Base-by-base conservation (phyloP, 2,797 vertebrate genomes). In the Menidia menidia region DNA sequence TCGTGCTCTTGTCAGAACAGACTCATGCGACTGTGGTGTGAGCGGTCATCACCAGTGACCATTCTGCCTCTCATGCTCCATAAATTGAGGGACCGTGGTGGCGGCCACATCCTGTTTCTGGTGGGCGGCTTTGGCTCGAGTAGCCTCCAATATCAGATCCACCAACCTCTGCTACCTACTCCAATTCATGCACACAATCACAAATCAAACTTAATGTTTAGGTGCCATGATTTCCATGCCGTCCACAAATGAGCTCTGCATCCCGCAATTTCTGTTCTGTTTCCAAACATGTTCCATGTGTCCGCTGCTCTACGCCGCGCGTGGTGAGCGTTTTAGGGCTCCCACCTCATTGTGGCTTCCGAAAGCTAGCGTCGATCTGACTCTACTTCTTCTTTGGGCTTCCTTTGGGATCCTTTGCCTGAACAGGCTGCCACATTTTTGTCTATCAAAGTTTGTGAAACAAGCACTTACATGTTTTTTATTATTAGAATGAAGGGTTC, bases 141-240 rank as follows among this genome's bases (percentile, higher is more conserved):
- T 25, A 69, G 16, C 58, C 57, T 54, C 64, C 52, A 52, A 2
- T 19, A 16, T 76, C 42, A 68, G 35, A 77, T 63, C 57, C 33
- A 8, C 39, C 0, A 14, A 25, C 64, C 63, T 75, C 64, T 69
- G 68, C 68, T 66, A 71, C 54, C 65, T 64, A 73, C 66, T 42
- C 25, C 4, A n/a, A 43, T 52, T 31, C 60, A 66, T 3, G 15
- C 71, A 77, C 53, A 51, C 56, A 48, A 35, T 69, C 44, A 6
- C 63, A 79, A 85, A 84, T 87, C 76, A 77, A 14, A 77, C 67
- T 69, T 78, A 81, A 78, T 87, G 25, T 74, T 54, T n/a, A 72
- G 55, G 75, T 70, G 68, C 52, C 48, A 63, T 51, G 74, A 82
- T 45, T 66, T 78, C 77, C 77, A 60, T 73, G 68, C 56, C 0